These are phyloP conservation scores for Cynodonichthys magdalenae DNA, from an alignment of 2,797 vertebrate genomes.

Conservation along the genomic window DNA sequence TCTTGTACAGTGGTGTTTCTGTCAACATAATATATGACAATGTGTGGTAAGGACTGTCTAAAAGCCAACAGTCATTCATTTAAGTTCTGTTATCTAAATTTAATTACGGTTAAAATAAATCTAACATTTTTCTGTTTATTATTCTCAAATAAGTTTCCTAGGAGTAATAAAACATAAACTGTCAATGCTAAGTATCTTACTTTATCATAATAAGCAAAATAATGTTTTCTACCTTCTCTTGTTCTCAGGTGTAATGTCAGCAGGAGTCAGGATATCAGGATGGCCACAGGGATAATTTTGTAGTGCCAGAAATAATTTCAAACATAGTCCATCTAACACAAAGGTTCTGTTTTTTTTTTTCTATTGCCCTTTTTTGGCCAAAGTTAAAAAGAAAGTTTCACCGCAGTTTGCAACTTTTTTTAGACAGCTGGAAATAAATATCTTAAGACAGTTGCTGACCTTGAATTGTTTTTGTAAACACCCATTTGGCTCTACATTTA, in stretches of 20 bases:
- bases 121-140: no score
- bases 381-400: not conserved
- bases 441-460: not conserved
- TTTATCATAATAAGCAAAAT: not conserved
- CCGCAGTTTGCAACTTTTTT: not conserved
- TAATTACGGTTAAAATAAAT: not conserved
- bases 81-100: not conserved
- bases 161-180: not conserved
- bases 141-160: not conserved
- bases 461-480: not conserved
- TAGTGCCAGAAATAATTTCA: constrained; percentile 42
- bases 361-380: not conserved
- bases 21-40: no score
- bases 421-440: not conserved
- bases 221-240: constrained; percentile 10
- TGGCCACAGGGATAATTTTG: constrained; percentile 38
- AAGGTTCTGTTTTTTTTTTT: not conserved
- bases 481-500: no score
- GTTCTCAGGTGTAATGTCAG: constrained; percentile 16
- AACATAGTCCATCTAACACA: constrained; percentile 31
- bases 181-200: not conserved
- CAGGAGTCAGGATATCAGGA: constrained; percentile 10
- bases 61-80: not conserved
- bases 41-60: not conserved
- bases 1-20: no score